A percentile compares a stretch with the other conserved stretches of the same genome.
Evolutionary conservation across 2,888 invertebrate species (phyloP).

Genomic region (Lymantria dispar): DNA sequence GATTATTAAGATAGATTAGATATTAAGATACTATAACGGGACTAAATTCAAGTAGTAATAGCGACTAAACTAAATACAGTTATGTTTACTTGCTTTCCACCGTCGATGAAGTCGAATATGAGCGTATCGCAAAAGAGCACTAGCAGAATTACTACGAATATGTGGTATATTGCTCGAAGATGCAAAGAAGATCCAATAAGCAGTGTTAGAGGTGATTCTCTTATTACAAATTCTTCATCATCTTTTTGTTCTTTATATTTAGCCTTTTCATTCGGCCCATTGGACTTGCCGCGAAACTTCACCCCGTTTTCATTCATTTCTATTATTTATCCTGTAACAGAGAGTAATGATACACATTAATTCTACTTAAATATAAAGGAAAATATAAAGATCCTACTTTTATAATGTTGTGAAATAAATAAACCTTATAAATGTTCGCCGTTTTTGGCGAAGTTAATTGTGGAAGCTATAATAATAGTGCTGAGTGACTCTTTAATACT

Average conservation of each 20-base stretch:
- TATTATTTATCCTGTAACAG: slow-evolving; percentile 17
- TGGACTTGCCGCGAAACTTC: slow-evolving; percentile 17
- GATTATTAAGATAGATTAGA: too few species aligned
- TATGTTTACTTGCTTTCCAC: slow-evolving; percentile 86
- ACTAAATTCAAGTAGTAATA: neutral
- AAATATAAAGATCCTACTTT: too few species aligned
- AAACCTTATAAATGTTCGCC: too few species aligned
- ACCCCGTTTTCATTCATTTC: slow-evolving; percentile 25
- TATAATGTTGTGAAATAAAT: too few species aligned
- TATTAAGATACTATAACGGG: neutral
- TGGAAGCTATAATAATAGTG: too few species aligned
- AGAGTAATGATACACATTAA: neutral
- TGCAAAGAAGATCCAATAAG: slow-evolving; percentile 88
- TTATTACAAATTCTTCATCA: slow-evolving; percentile 79
- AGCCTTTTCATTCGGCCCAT: slow-evolving; percentile 10
- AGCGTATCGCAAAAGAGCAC: slow-evolving; percentile 88
- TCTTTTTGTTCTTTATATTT: slow-evolving; percentile 33
- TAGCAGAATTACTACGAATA: slow-evolving; percentile 90
- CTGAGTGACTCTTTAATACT: too few species aligned
- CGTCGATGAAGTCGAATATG: slow-evolving; percentile 87
- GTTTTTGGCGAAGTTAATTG: too few species aligned
- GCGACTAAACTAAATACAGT: slow-evolving; percentile 3
- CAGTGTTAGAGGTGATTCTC: slow-evolving; percentile 91
- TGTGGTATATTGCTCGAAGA: slow-evolving; percentile 92
- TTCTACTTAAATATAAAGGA: neutral